phyloP scores from a whole-genome alignment of 1,140 invertebrate species.

The Babylonia areolata region DNA sequence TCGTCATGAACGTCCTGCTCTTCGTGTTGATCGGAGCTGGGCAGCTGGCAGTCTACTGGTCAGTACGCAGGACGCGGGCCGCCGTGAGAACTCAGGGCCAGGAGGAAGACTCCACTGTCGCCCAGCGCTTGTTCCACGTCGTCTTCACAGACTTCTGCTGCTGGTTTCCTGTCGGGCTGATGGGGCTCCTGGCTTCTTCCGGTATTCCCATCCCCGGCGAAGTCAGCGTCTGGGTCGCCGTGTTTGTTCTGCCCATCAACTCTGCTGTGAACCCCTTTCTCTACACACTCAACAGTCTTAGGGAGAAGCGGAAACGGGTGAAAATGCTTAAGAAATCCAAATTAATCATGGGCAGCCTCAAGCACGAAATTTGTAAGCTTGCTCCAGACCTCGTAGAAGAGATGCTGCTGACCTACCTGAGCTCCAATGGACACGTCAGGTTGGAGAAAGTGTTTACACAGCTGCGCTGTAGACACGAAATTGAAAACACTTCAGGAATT shows the following conservation, averaged over 20 bases:
- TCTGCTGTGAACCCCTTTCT: slow-evolving; percentile 54
- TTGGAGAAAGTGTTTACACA: neutral
- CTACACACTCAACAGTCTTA: neutral
- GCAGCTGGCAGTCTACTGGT: slow-evolving; percentile 40
- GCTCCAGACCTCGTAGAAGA: neutral
- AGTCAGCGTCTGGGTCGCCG: slow-evolving; percentile 52
- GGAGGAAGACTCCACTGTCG: slow-evolving; percentile 39
- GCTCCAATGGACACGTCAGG: neutral
- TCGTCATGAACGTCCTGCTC: slow-evolving; percentile 46
- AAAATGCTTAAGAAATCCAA: neutral
- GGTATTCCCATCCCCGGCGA: slow-evolving; percentile 46
- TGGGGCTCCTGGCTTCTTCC: slow-evolving; percentile 41
- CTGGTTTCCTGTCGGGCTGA: slow-evolving; percentile 41
- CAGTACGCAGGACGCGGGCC: neutral
- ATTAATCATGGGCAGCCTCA: neutral
- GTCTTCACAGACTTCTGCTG: slow-evolving; percentile 47
- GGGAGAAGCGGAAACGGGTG: neutral
- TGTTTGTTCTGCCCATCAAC: slow-evolving; percentile 56
- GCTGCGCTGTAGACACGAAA: too few species aligned
- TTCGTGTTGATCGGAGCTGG: slow-evolving; percentile 49
- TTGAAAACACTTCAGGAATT: too few species aligned
- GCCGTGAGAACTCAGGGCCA: neutral
- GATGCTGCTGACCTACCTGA: neutral
- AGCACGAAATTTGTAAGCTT: neutral
- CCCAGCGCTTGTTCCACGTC: slow-evolving; percentile 44